A percentile compares a stretch with the other conserved stretches of the same genome.
Conservation (phyloP, 1,140 invertebrate genomes). For the Frieseomelitta varia region DNA sequence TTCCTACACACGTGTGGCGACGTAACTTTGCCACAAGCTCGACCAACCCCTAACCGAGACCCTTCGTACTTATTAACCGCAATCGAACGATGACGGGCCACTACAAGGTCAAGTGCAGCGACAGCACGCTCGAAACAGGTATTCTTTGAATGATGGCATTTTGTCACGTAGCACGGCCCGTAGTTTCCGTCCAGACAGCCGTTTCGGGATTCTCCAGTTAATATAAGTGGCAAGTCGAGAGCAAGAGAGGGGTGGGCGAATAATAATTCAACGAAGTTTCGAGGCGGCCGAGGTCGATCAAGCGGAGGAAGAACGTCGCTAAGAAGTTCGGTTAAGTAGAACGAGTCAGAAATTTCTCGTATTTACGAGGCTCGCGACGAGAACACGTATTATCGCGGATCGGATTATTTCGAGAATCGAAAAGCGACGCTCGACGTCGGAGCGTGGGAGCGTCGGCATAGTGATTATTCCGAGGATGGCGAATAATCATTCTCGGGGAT, state of each 20-base stretch:
- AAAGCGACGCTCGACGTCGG: neutral
- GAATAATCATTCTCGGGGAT: neutral
- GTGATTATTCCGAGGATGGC: no score
- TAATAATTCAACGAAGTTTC: slow-evolving; percentile 7
- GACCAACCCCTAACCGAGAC: neutral
- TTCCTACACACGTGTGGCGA: no score
- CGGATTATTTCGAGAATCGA: neutral
- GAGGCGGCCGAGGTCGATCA: neutral
- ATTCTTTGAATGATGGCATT: neutral
- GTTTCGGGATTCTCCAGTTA: neutral
- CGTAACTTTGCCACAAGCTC: neutral
- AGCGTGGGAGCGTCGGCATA: neutral
- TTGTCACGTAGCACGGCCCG: neutral
- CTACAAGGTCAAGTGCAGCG: no score
- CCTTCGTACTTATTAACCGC: slow-evolving; percentile 1
- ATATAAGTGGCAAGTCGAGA: neutral
- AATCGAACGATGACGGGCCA: neutral
- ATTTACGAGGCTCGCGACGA: no score
- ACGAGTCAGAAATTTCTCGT: no score
- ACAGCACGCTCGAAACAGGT: neutral
- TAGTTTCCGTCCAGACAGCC: no score
- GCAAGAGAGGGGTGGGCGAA: neutral
- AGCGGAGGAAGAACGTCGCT: neutral
- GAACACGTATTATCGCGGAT: no score
- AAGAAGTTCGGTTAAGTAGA: neutral